Percentiles rank a stretch among this genome's conserved stretches.
These are phyloP conservation scores for Coregonus clupeaformis DNA, from an alignment of 2,113 vertebrate species.

Conservation along the genomic window DNA sequence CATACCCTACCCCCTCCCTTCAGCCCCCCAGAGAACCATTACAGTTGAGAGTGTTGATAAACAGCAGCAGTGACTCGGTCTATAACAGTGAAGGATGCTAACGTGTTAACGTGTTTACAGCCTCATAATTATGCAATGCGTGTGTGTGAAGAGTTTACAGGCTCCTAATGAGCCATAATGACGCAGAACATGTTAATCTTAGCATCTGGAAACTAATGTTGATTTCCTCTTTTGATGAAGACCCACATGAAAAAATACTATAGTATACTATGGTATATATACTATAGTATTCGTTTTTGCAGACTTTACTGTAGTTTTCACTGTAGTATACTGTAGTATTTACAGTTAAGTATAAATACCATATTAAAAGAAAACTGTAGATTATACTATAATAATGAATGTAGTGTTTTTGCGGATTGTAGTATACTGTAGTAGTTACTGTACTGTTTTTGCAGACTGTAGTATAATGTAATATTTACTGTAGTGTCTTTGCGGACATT, in stretches of 20 bases:
- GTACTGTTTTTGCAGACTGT: too few relatives aligned
- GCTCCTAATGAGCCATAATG: slow-evolving; percentile 30
- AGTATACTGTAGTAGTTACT: too few relatives aligned
- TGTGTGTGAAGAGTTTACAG: neutral
- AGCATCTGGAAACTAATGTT: slow-evolving; percentile 46
- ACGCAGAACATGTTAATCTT: slow-evolving; percentile 20
- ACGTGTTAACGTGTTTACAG: slow-evolving; percentile 4
- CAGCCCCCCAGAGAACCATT: neutral
- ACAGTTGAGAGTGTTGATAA: neutral
- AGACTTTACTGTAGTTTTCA: too few relatives aligned
- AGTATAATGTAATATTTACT: too few relatives aligned
- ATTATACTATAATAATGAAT: too few relatives aligned
- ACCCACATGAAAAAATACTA: neutral
- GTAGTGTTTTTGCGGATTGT: too few relatives aligned
- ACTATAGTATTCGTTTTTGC: too few relatives aligned
- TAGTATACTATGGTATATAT: too few relatives aligned
- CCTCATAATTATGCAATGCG: neutral
- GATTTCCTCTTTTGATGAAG: neutral
- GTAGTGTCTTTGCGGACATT: too few relatives aligned
- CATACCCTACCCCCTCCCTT: neutral
- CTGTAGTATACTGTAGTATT: neutral
- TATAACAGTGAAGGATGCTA: neutral
- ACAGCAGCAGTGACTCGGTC: neutral
- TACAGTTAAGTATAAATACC: too few relatives aligned
- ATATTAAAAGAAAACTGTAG: too few relatives aligned